phyloP scores from a whole-genome alignment of 2,888 invertebrate genomes.

The Glaucopsyche alexis region DNA sequence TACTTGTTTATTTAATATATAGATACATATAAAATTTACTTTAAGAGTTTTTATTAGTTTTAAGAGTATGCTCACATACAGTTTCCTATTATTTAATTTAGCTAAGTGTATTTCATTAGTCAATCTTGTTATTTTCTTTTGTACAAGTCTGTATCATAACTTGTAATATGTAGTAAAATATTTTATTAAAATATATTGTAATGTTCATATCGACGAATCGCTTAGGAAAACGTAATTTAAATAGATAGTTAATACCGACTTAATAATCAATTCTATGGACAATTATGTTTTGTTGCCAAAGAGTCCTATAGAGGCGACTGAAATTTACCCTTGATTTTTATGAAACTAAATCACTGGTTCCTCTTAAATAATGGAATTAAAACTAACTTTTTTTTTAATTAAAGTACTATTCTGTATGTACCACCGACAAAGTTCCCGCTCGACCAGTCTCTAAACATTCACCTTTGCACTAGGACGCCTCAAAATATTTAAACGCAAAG shows the following conservation, averaged over 20 bases:
- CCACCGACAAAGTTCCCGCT: too few species aligned
- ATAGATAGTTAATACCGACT: background rate
- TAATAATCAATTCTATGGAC: background rate
- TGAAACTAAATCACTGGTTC: background rate
- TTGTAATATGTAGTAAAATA: background rate
- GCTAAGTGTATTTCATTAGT: background rate
- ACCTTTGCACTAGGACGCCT: too few species aligned
- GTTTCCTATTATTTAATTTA: slow-evolving; percentile 19
- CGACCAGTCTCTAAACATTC: too few species aligned
- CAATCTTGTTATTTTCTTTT: background rate
- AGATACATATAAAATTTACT: background rate
- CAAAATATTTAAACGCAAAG: too few species aligned
- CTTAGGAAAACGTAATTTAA: background rate
- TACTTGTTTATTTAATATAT: background rate
- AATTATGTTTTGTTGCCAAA: slow-evolving; percentile 1
- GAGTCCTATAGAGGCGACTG: background rate
- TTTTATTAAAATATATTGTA: background rate
- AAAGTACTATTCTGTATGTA: background rate
- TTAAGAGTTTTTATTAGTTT: background rate
- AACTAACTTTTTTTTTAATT: background rate
- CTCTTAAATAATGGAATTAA: background rate
- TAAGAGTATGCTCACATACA: slow-evolving; percentile 8
- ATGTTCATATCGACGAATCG: background rate
- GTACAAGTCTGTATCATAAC: background rate
- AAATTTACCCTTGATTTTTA: background rate